Evolutionary conservation across 2,888 invertebrate genomes (phyloP).

Genomic region (Arctia plantaginis): DNA sequence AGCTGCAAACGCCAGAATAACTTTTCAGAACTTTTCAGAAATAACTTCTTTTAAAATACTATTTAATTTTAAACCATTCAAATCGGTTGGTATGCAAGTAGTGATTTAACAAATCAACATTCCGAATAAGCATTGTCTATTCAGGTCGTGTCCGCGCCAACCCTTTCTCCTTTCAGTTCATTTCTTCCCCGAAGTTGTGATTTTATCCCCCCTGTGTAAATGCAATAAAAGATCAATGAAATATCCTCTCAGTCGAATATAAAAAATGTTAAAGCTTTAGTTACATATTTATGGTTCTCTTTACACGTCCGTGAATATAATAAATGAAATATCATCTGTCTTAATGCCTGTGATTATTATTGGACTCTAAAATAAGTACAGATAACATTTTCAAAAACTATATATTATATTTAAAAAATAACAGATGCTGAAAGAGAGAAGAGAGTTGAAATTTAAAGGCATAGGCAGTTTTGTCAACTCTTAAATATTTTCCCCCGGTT

Average conservation of each 20-base stretch:
- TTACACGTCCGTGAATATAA: constrained; percentile 9
- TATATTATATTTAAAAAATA: neutral
- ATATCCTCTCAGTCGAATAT: constrained; percentile 51
- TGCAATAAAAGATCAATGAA: constrained; percentile 71
- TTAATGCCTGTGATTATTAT: neutral
- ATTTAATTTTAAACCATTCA: constrained; percentile 64
- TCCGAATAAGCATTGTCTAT: constrained; percentile 68
- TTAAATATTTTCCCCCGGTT: neutral
- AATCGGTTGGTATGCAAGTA: constrained; percentile 72
- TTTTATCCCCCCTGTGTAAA: constrained; percentile 72
- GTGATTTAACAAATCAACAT: constrained; percentile 77
- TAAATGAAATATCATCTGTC: constrained; percentile 14
- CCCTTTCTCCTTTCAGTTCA: constrained; percentile 80
- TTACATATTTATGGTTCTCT: constrained; percentile 26
- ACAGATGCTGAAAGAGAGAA: neutral
- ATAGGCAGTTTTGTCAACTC: neutral
- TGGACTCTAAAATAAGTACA: no score
- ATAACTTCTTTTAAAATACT: constrained; percentile 55
- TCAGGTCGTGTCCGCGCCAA: constrained; percentile 68
- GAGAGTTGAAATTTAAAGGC: neutral
- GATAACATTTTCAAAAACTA: no score
- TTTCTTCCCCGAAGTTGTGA: constrained; percentile 75
- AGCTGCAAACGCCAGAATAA: constrained; percentile 32
- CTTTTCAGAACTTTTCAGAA: constrained; percentile 48
- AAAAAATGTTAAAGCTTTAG: constrained; percentile 42